Percentiles rank a stretch among this genome's conserved stretches.
Evolutionary conservation across 2,888 invertebrate genomes (phyloP).

Genomic region (Crematogaster levior): DNA sequence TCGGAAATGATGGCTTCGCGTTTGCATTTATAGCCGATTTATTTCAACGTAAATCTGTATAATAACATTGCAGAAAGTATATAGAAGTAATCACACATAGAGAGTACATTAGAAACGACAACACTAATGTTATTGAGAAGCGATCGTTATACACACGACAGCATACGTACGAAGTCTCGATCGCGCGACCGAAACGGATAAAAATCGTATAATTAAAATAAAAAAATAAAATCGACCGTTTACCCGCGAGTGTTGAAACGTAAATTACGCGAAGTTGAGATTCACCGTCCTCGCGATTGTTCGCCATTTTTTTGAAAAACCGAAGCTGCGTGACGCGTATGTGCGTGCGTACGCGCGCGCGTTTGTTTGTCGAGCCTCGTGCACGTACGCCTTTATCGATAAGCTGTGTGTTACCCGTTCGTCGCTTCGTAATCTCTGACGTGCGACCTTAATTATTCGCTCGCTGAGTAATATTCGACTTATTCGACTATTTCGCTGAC

Average conservation of each 20-base stretch:
- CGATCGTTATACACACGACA: no score
- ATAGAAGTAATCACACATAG: neutral
- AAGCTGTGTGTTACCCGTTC: slow-evolving; percentile 52
- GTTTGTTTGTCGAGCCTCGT: slow-evolving; percentile 26
- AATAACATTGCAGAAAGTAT: neutral
- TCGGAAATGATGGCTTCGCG: neutral
- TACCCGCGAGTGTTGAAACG: neutral
- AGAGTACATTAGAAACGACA: neutral
- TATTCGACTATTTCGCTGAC: slow-evolving; percentile 43
- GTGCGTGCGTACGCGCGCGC: neutral
- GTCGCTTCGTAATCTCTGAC: slow-evolving; percentile 40
- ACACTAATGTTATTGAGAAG: neutral
- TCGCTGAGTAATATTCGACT: slow-evolving; percentile 21
- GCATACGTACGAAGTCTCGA: no score
- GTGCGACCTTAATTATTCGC: slow-evolving; percentile 63
- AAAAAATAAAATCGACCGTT: no score
- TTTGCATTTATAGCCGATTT: neutral
- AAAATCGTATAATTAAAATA: no score
- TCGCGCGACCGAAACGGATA: neutral
- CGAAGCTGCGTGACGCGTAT: neutral
- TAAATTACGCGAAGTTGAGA: neutral
- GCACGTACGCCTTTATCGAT: slow-evolving; percentile 55
- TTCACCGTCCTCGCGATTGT: neutral
- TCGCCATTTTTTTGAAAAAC: slow-evolving; percentile 19
- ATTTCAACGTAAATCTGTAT: neutral